Evolutionary conservation across 2,113 vertebrate species (phyloP), one percentile per base, ranked within the genome.

Genomic region (Spilogale gracilis): DNA sequence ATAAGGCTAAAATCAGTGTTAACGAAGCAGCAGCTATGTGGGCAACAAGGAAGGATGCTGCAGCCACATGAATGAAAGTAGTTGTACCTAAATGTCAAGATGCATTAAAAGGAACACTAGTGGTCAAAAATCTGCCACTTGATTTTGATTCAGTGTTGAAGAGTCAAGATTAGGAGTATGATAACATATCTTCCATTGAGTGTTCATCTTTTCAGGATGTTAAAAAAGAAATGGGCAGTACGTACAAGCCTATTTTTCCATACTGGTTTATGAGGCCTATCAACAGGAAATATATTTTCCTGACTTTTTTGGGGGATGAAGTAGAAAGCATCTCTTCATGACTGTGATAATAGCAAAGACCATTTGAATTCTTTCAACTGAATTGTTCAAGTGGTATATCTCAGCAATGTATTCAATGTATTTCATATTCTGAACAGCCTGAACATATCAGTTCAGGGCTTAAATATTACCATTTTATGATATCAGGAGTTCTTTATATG

Each of bases 381-480:
- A 94, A 74, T 80, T 63, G 13, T 48, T 81, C 50, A 43, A 89
- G 56, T 76, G n/a, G 25, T n/a, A 17, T 84, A 74, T 83, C 20
- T 84, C 17, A 56, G 71, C 63, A 95, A 89, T 61, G 61, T 43
- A 97, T 92, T 89, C 63, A 95, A 89, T 61, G 61, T 43, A 97
- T 92, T 89, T 90, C 83, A 7, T 67, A 92, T 94, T 92, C 82
- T 86, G 61, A 94, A 78, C 6, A 90, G n/a, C 18, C 48, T 82
- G 23, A 94, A 43, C 17, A 74, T 94, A 74, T 89, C 27, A 92
- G 30, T 65, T 96, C 48, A 89, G 25, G 7, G 17, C 54, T 84
- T 95, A 91, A 93, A 69, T 93, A 71, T 79, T 83, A 89, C 45
- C 38, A 78, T 82, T 95, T 96, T 82, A 92, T 94, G 82, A 45